Conservation (phyloP, 2,113 vertebrate genomes). For the Lasiurus cinereus region DNA sequence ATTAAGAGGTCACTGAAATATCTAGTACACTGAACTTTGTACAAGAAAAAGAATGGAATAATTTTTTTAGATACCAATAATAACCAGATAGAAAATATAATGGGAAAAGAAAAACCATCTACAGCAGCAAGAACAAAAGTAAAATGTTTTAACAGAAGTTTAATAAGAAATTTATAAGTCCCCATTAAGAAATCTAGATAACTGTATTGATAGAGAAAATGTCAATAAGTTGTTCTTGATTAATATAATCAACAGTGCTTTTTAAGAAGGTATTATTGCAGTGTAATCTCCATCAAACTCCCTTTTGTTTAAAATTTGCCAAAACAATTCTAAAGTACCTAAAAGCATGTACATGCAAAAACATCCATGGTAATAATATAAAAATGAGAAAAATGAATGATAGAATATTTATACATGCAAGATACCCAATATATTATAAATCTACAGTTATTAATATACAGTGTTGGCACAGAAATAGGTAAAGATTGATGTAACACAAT, state of each 20-base stretch:
- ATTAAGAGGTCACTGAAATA: not conserved
- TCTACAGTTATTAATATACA: not conserved
- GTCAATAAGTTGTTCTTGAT: not conserved
- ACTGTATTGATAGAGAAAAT: not conserved
- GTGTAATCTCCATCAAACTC: not conserved
- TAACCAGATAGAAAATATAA: slow-evolving; percentile 12
- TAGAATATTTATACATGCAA: not conserved
- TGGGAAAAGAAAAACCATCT: not conserved
- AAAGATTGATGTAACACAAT: not conserved
- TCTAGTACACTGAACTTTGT: not conserved
- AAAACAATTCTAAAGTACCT: slow-evolving; percentile 33
- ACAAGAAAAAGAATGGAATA: not conserved
- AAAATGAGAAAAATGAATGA: not conserved
- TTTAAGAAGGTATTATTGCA: not conserved
- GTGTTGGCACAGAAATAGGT: not conserved
- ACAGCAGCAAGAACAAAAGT: not conserved
- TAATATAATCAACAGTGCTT: not conserved
- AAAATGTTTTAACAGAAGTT: slow-evolving; percentile 50
- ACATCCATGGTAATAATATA: not conserved
- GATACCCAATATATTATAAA: not conserved
- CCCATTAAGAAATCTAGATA: not conserved
- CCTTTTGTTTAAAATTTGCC: slow-evolving; percentile 40
- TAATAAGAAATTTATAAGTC: not conserved
- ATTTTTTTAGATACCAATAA: not conserved
- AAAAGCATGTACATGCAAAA: slow-evolving; percentile 14